Percentiles rank a stretch among this genome's conserved stretches.
Evolutionary conservation across 2,888 invertebrate species (phyloP).

Genomic region (Limnephilus marmoratus): DNA sequence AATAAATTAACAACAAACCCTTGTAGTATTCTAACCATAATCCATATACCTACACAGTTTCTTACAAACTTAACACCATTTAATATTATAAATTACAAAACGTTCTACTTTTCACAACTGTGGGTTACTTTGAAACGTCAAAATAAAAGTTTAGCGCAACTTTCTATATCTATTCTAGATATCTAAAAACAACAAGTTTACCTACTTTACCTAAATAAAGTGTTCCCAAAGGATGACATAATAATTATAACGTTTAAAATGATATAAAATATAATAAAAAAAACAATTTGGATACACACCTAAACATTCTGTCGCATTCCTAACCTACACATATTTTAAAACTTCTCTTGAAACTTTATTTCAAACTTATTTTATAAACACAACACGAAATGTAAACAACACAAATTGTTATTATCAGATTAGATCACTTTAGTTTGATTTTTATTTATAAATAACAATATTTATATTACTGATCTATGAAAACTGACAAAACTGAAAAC

Average conservation of each 20-base stretch:
- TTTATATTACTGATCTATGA: not conserved
- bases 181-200: not conserved
- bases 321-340: slow-evolving; percentile 59
- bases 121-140: slow-evolving; percentile 43
- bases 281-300: slow-evolving; percentile 47
- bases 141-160: slow-evolving; percentile 39
- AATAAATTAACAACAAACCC: not conserved
- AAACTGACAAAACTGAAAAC: slow-evolving; percentile 30
- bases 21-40: not conserved
- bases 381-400: not conserved
- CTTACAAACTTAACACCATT: not conserved
- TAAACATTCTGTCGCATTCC: slow-evolving; percentile 60
- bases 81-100: not conserved
- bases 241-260: not conserved
- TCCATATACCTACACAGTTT: not conserved
- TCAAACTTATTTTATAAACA: slow-evolving; percentile 4
- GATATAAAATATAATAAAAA: slow-evolving; percentile 24
- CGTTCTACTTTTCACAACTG: not conserved
- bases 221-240: not conserved
- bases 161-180: slow-evolving; percentile 4
- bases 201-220: not conserved
- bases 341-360: slow-evolving; percentile 2
- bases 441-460: not conserved
- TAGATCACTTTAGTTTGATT: not conserved
- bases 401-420: not conserved